phyloP scores from a whole-genome alignment of 1,140 invertebrate genomes.

The Heliconius congener region DNA sequence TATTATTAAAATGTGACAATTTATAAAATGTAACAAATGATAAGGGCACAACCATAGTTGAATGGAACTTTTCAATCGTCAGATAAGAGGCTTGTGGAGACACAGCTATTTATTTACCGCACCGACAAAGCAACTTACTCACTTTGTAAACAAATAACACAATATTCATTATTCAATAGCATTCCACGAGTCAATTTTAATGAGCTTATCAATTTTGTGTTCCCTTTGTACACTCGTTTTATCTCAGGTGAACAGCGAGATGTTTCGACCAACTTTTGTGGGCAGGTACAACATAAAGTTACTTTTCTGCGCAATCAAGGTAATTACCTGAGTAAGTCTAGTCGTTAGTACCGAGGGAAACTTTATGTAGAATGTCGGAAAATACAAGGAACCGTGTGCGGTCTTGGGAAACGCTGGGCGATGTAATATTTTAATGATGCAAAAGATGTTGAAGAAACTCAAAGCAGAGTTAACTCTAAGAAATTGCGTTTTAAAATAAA shows the following conservation, averaged over 20 bases:
- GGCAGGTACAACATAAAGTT: conserved; percentile 30
- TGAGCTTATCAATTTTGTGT: conserved; percentile 38
- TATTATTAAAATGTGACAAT: too few species aligned
- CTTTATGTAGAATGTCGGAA: conserved; percentile 40
- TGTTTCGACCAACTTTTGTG: conserved; percentile 16
- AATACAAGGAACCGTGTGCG: conserved; percentile 39
- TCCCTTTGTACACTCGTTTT: conserved; percentile 31
- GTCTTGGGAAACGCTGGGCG: conserved; percentile 35
- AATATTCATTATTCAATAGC: conserved; percentile 50
- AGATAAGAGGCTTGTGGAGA: conserved; percentile 67
- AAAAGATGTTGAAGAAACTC: conserved; percentile 38
- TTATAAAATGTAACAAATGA: conserved; percentile 21
- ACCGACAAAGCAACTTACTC: conserved; percentile 48
- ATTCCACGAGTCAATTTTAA: conserved; percentile 27
- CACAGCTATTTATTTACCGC: conserved; percentile 60
- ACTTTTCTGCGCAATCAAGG: conserved; percentile 39
- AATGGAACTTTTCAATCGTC: conserved; percentile 58
- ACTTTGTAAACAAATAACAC: conserved; percentile 56
- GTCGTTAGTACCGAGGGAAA: conserved; percentile 40
- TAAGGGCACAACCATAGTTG: conserved; percentile 31
- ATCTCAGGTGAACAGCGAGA: conserved; percentile 20
- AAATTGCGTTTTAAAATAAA: conserved; percentile 28
- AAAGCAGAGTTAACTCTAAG: conserved; percentile 25
- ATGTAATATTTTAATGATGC: conserved; percentile 46
- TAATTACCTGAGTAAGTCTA: conserved; percentile 40